Evolutionary conservation across 2,888 invertebrate genomes (phyloP).

Genomic region (Parnassius mnemosyne): DNA sequence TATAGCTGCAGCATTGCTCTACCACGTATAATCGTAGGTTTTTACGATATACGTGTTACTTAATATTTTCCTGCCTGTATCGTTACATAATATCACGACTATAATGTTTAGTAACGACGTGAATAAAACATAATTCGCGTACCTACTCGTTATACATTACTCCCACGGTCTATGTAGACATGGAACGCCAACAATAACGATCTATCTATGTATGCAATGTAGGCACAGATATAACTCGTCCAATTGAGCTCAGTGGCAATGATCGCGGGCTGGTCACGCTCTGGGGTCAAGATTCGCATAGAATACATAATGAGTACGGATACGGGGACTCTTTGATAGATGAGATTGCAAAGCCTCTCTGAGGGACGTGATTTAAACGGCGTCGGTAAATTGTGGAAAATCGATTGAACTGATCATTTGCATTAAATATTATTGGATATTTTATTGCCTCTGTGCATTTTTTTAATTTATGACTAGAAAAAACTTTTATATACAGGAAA

Average conservation of each 20-base stretch:
- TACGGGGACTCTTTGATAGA: conserved; percentile 10
- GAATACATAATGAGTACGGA: conserved; percentile 38
- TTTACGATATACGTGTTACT: too few species aligned
- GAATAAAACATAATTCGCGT: conserved; percentile 15
- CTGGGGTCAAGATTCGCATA: conserved; percentile 68
- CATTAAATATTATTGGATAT: neutral
- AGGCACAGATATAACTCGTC: conserved; percentile 40
- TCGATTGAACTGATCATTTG: neutral
- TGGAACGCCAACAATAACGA: conserved; percentile 29
- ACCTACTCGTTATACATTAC: conserved; percentile 23
- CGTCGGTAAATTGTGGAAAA: conserved; percentile 6
- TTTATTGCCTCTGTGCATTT: neutral
- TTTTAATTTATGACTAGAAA: too few species aligned
- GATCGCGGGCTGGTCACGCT: conserved; percentile 70
- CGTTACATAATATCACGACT: neutral
- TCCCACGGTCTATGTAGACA: conserved; percentile 28
- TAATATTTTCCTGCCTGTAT: too few species aligned
- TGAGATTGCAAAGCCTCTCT: conserved; percentile 10
- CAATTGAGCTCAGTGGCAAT: conserved; percentile 74
- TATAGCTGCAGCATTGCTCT: too few species aligned
- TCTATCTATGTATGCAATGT: conserved; percentile 27
- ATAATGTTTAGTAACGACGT: neutral
- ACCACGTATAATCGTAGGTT: too few species aligned
- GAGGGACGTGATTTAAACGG: conserved; percentile 3
- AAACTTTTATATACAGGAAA: too few species aligned